Evolutionary conservation across 2,888 invertebrate species (phyloP), one percentile per base, ranked within the genome.

Genomic region (Hydrotaea diabolus): DNA sequence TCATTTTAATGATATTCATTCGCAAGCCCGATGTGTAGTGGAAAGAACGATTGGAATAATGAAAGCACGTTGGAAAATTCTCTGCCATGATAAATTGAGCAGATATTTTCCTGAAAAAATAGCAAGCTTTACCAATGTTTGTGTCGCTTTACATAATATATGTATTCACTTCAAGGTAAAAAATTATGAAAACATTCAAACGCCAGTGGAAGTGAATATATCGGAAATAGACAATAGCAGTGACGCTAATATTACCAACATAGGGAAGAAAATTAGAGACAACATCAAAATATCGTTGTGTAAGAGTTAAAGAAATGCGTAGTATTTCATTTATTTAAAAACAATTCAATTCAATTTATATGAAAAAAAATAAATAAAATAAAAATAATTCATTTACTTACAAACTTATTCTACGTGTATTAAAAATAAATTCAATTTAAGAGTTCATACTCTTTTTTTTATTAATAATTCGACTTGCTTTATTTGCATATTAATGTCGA

Each of bases 1-100:
- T n/a, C n/a, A n/a, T n/a, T 76, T 76, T 64, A 76, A 76, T 53
- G 75, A 76, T 17, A 53, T 76, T 49, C 75, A 76, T 46, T 76
- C 75, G 15, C 31, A 76, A 36, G 53, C 64, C 26, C 26, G 76
- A 8, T 76, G 64, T 9, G 53, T 76, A 17, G 62, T 62, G 19
- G 13, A 76, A 64, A 53, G 73, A 21, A 19, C 53, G 49, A 9
- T 53, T 5, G n/a, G n/a, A n/a, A n/a, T n/a, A n/a, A n/a, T n/a
- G n/a, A n/a, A n/a, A n/a, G n/a, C n/a, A n/a, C n/a, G 53, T 17
- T 74, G 59, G 23, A 74, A 74, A 74, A 59, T 57, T 43, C 8
- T 43, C n/a, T n/a, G 26, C 23, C 21, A 62, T 46, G 74, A 26
- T 8, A 71, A 53, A n/a, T n/a, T 15, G 21, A 71, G 72, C 55